phyloP scores from a whole-genome alignment of 1,140 invertebrate species.

The Cotesia glomerata region DNA sequence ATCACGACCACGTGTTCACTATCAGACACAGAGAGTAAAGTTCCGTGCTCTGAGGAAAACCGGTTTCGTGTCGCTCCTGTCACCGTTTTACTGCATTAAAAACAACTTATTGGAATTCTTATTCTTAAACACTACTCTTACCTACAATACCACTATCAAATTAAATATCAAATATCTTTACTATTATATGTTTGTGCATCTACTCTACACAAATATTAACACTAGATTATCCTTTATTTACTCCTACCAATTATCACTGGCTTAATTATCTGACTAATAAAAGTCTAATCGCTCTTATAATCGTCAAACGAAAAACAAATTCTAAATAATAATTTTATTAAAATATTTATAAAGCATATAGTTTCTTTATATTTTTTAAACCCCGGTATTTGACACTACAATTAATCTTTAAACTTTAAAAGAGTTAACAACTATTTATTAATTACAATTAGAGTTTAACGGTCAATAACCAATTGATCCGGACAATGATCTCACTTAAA shows the following conservation, averaged over 20 bases:
- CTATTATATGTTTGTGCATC: not conserved
- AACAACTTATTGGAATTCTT: constrained; percentile 19
- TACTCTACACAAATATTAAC: no score
- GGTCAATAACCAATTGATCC: constrained; percentile 30
- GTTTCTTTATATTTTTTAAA: no score
- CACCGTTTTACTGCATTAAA: constrained; percentile 24
- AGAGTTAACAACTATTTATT: not conserved
- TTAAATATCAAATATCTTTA: not conserved
- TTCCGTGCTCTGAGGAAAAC: constrained; percentile 5
- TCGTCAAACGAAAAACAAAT: no score
- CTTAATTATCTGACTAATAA: no score
- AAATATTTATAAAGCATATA: no score
- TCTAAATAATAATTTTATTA: no score
- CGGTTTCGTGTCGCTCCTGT: constrained; percentile 22
- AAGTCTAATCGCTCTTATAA: no score
- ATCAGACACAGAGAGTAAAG: not conserved
- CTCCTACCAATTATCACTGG: not conserved
- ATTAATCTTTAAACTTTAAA: no score
- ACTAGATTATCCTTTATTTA: not conserved
- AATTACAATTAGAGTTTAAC: not conserved
- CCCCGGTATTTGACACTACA: no score
- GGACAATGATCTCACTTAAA: constrained; percentile 2
- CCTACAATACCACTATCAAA: constrained; percentile 5
- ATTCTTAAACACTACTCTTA: not conserved
- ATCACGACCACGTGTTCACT: constrained; percentile 23